Evolutionary conservation across 2,113 vertebrate genomes (phyloP).

Genomic region (Pollachius pollachius): DNA sequence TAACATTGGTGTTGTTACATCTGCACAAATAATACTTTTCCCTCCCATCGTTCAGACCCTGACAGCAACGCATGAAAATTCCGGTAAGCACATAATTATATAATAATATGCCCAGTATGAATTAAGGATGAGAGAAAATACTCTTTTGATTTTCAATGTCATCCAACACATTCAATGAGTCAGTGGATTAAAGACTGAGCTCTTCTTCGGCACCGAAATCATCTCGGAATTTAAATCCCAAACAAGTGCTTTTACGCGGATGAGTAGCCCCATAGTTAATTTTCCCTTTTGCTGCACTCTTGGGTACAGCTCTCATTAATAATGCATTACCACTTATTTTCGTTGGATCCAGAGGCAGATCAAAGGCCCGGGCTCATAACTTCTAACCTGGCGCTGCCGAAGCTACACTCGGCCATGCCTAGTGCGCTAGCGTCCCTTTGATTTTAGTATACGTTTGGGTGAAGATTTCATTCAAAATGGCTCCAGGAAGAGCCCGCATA

Average conservation of each 20-base stretch:
- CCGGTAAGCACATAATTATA: too few species aligned
- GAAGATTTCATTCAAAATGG: too few species aligned
- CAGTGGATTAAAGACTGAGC: neutral
- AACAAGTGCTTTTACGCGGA: conserved; percentile 7
- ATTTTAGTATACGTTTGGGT: too few species aligned
- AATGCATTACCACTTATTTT: conserved; percentile 32
- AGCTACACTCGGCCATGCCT: neutral
- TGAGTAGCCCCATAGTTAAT: conserved; percentile 2
- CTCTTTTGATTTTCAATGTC: neutral
- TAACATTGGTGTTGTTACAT: too few species aligned
- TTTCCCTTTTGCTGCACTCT: conserved; percentile 17
- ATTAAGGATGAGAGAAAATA: neutral
- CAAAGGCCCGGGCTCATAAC: conserved; percentile 13
- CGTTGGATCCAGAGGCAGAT: conserved; percentile 14
- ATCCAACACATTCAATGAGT: conserved; percentile 24
- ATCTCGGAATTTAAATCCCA: neutral
- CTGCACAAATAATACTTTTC: too few species aligned
- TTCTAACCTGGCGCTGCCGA: neutral
- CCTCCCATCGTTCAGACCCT: too few species aligned
- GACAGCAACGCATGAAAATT: too few species aligned
- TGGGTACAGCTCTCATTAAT: conserved; percentile 26
- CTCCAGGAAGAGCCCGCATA: too few species aligned
- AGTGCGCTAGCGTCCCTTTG: neutral
- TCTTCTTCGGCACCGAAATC: neutral
- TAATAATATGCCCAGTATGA: too few species aligned